Percentiles rank a stretch among this genome's conserved stretches.
phyloP scores from a whole-genome alignment of 2,797 vertebrate genomes.

The Huso huso region DNA sequence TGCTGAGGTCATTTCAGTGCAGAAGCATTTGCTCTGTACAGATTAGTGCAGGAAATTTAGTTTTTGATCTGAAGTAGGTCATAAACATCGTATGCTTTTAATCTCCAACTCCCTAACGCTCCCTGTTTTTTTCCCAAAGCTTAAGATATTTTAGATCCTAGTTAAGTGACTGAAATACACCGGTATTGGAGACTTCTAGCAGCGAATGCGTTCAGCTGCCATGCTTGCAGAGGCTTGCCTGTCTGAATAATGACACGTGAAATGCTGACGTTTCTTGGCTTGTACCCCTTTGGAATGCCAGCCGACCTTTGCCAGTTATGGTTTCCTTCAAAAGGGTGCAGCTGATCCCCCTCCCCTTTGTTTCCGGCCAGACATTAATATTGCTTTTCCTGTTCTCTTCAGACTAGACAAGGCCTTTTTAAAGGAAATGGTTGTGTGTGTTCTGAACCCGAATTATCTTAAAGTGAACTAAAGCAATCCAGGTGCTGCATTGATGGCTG shows the following conservation, averaged over 20 bases:
- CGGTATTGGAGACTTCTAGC: not conserved
- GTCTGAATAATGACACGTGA: not conserved
- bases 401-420: constrained; percentile 46
- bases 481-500: not conserved
- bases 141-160: not conserved
- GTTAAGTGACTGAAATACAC: not conserved
- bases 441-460: not conserved
- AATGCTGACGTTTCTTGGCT: not conserved
- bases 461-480: not conserved
- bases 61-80: too few species aligned
- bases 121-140: not conserved
- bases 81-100: too few species aligned
- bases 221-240: not conserved
- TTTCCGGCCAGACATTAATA: constrained; percentile 46
- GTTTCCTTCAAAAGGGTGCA: constrained; percentile 30
- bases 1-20: too few species aligned
- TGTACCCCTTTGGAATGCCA: not conserved
- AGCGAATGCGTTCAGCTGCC: not conserved
- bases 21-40: too few species aligned
- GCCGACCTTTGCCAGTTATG: constrained; percentile 22
- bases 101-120: too few species aligned
- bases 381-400: constrained; percentile 50
- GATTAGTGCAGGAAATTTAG: too few species aligned
- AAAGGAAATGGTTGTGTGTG: constrained; percentile 38
- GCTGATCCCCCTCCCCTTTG: constrained; percentile 19